Evolutionary conservation across 2,113 vertebrate genomes (phyloP), one percentile per base, ranked within the genome.

Genomic region (Hipposideros armiger): DNA sequence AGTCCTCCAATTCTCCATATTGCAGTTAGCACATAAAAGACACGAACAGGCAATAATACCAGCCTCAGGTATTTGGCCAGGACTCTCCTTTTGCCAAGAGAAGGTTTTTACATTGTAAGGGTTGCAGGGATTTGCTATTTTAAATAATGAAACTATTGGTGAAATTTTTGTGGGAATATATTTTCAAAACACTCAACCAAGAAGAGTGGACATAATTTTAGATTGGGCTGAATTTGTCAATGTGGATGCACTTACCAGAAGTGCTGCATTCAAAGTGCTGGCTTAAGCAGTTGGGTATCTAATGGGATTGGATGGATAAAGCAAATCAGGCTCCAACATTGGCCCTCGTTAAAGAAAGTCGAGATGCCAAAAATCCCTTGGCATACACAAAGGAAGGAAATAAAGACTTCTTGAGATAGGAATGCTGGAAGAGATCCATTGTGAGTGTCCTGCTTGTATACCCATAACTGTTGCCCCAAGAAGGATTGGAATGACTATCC

Each of bases 281-380:
- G 90, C 86, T 93, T 78, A 62, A 92, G 76, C 85, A 90, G 87
- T n/a, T 91, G 60, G 67, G 92, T 94, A 54, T 93, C 74, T 73
- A 73, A 91, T 42, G 81, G 78, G n/a, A 20, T 52, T 92, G 94
- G 66, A 74, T 36, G 94, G 66, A 74, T 36, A 80, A 95, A 30
- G 40, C 64, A 64, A 94, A 84, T 45, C 94, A 80, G 56, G 36
- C 69, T 91, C 67, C 30, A 85, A 58, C 24, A 80, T n/a, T 70
- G 72, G 85, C 76, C 69, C 70, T 92, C 62, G 50, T 91, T 95
- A 90, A 93, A 84, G 60, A 54, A 82, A 87, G 42, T 11, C 2
- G 42, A 88, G 66, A 96, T 94, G 84, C 90, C 94, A 94, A 84
- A 96, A 95, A 92, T 89, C 47, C 7, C 17, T 78, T 95, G 81